Base-by-base conservation (phyloP, 1,140 invertebrate genomes). In the Zaprionus gabonicus region DNA sequence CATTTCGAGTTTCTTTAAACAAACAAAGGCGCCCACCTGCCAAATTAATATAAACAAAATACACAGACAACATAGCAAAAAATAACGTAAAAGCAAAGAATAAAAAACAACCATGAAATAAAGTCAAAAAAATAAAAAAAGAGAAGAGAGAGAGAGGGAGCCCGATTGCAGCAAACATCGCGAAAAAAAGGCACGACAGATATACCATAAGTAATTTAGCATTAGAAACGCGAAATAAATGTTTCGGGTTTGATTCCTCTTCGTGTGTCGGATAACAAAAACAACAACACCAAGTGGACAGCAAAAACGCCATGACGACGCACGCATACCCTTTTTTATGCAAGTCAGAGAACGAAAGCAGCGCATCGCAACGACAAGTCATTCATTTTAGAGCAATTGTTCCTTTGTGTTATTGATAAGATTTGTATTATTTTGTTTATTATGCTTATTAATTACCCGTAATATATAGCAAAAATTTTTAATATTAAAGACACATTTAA, bases 191-290 rank as follows among this genome's bases (percentile, higher is more conserved):
- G 62, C 75, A 78, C 77, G 71, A 78, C 78, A 56, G 23, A 81
- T 76, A 81, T 76, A 84, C 81, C 65, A 81, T 88, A 71, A 71
- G 73, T 76, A 82, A 88, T 87, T 87, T 78, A 78, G 78, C 74
- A 79, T 90, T 88, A 87, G 81, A 78, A 84, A 84, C 76, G 74
- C 74, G 71, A 88, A 80, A 84, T 87, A 90, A 87, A 87, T 74
- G 81, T 80, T 87, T 81, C 81, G 73, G 82, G 73, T 87, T 82
- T 79, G 60, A 65, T 59, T 66, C 44, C 55, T 80, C 55, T 73
- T 80, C 65, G 55, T 73, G 76, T 69, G 60, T 49, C 78, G 60
- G 63, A 80, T 56, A 68, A 71, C 76, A 70, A 73, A 79, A 38
- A 70, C 55, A 55, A 31, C 36, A 82, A 67, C n/a, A 58, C 28